phyloP scores from a whole-genome alignment of 1,140 invertebrate genomes.

The Nylanderia fulva region DNA sequence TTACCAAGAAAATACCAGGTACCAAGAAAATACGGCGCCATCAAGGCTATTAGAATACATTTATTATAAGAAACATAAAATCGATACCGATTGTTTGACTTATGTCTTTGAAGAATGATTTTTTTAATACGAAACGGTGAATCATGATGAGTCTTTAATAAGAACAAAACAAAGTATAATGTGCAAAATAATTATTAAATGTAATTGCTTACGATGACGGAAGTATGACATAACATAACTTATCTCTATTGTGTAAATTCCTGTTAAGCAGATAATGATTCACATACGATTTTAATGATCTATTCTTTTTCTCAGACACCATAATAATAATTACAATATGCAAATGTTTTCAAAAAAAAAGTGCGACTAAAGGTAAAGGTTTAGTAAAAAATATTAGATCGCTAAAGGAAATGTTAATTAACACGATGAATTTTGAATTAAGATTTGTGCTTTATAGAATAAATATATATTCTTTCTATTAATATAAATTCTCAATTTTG shows the following conservation, averaged over 20 bases:
- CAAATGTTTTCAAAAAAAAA: background rate
- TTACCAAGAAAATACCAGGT: too few relatives aligned
- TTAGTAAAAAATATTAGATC: background rate
- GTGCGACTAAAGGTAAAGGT: background rate
- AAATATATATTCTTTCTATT: background rate
- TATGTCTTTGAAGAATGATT: background rate
- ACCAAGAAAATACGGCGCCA: background rate
- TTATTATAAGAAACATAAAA: conserved; percentile 8
- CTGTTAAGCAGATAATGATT: conserved; percentile 2
- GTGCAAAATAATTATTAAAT: background rate
- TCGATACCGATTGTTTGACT: conserved; percentile 15
- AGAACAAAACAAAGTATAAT: background rate
- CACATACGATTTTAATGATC: background rate
- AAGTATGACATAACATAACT: background rate
- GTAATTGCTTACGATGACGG: conserved; percentile 17
- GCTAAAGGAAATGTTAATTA: background rate
- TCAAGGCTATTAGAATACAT: background rate
- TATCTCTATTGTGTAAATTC: background rate
- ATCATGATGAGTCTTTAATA: background rate
- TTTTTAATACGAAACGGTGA: background rate
- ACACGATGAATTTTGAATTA: background rate
- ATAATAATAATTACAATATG: background rate
- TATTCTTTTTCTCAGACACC: background rate
- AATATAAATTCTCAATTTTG: too few relatives aligned
- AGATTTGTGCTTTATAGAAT: background rate